These are phyloP conservation scores for Drosophila ficusphila DNA, from an alignment of 1,140 invertebrate species.

Conservation along the genomic window DNA sequence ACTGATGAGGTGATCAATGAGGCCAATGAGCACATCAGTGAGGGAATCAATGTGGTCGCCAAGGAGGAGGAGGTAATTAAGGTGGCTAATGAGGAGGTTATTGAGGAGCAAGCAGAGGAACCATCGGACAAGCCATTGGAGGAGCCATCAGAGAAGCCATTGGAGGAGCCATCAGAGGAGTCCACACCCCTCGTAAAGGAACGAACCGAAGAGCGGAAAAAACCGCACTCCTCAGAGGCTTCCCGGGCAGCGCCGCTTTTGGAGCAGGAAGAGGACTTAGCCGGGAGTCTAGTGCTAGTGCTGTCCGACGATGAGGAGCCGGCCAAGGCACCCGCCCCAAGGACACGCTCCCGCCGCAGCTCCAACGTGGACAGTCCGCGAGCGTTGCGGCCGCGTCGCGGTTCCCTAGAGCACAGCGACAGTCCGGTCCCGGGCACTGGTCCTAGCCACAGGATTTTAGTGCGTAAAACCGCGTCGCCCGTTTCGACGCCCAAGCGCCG, in stretches of 20 bases:
- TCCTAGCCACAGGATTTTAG: neutral
- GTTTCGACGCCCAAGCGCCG: conserved; percentile 36
- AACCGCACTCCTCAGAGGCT: too few relatives aligned
- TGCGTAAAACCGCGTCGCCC: conserved; percentile 17
- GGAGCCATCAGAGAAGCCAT: too few relatives aligned
- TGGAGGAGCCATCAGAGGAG: neutral
- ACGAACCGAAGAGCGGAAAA: neutral
- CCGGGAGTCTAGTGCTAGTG: conserved; percentile 20
- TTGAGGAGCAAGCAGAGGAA: neutral
- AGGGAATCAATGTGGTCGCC: too few relatives aligned
- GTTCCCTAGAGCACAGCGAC: neutral
- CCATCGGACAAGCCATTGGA: too few relatives aligned
- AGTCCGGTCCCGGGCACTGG: conserved; percentile 8
- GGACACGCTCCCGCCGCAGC: neutral
- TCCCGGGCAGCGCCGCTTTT: neutral
- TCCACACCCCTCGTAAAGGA: too few relatives aligned
- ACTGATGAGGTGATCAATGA: too few relatives aligned
- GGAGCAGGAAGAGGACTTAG: conserved; percentile 19
- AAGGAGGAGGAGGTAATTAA: too few relatives aligned
- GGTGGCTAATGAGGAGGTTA: neutral
- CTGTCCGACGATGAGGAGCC: conserved; percentile 35
- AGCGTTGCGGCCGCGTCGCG: neutral
- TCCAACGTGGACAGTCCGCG: neutral
- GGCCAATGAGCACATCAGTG: neutral
- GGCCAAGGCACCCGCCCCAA: neutral